phyloP scores from a whole-genome alignment of 2,888 invertebrate genomes.

The Gastracanthus pulcherrimus region DNA sequence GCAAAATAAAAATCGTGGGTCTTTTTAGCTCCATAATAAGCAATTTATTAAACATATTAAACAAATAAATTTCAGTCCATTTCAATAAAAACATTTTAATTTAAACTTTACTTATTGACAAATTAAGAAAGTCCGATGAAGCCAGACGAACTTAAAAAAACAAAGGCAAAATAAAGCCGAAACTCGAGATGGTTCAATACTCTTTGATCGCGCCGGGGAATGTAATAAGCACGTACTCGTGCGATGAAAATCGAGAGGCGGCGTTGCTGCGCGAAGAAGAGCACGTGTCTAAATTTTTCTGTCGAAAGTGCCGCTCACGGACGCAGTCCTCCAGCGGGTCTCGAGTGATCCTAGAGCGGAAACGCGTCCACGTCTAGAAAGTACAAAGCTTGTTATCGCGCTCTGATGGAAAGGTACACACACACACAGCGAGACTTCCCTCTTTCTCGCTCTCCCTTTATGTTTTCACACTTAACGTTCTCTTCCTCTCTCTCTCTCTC shows the following conservation, averaged over 20 bases:
- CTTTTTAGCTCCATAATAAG: no score
- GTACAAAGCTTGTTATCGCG: slow-evolving; percentile 71
- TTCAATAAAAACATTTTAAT: no score
- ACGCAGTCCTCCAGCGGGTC: slow-evolving; percentile 59
- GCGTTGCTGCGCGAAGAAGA: background rate
- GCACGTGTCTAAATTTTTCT: slow-evolving; percentile 42
- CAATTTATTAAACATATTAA: no score
- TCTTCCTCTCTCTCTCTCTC: background rate
- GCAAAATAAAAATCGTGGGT: no score
- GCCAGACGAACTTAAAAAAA: background rate
- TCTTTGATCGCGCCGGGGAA: slow-evolving; percentile 1
- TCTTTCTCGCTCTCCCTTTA: background rate
- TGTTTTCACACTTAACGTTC: background rate
- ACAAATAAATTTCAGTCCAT: no score
- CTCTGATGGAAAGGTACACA: slow-evolving; percentile 61
- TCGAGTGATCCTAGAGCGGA: slow-evolving; percentile 70
- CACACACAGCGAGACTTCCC: background rate
- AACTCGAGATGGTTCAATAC: background rate
- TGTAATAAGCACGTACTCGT: slow-evolving; percentile 19
- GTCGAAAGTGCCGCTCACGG: slow-evolving; percentile 15
- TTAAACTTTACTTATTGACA: background rate
- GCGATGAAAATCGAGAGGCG: slow-evolving; percentile 14
- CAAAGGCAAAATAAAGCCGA: background rate
- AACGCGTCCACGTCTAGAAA: slow-evolving; percentile 67
- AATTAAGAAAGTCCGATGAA: background rate